Evolutionary conservation across 2,888 invertebrate genomes (phyloP).

Genomic region (Dichetophora obliterata): DNA sequence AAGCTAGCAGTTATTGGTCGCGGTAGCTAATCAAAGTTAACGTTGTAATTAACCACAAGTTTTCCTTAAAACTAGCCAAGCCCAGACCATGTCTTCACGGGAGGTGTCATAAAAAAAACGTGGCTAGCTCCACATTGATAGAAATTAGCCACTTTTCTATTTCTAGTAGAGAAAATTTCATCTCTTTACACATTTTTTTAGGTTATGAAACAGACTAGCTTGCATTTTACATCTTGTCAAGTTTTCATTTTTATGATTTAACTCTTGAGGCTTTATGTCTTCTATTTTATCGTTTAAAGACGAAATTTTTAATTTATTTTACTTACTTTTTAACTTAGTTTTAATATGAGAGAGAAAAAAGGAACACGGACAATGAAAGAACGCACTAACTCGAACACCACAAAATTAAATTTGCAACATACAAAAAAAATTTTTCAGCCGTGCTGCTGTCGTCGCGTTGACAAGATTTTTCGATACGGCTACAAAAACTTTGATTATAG

Average conservation of each 20-base stretch:
- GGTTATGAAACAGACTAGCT: slow-evolving; percentile 61
- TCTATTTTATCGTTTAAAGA: slow-evolving; percentile 9
- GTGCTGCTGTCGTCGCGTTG: background rate
- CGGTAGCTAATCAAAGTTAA: too few species aligned
- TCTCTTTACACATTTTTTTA: slow-evolving; percentile 50
- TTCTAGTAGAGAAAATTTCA: background rate
- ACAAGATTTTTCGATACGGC: background rate
- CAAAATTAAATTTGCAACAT: slow-evolving; percentile 59
- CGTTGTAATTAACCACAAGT: too few species aligned
- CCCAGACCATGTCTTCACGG: too few species aligned
- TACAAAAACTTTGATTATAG: background rate
- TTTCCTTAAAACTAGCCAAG: background rate
- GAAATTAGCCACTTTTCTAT: too few species aligned
- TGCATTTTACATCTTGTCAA: too few species aligned
- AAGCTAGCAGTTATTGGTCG: too few species aligned
- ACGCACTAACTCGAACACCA: slow-evolving; percentile 62
- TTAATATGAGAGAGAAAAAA: slow-evolving; percentile 57
- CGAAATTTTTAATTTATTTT: slow-evolving; percentile 39
- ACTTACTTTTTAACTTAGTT: slow-evolving; percentile 63
- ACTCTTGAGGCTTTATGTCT: background rate
- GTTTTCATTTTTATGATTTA: background rate
- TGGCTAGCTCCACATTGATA: too few species aligned
- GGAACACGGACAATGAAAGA: slow-evolving; percentile 61
- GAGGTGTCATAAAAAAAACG: too few species aligned
- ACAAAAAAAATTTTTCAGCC: slow-evolving; percentile 6